Evolutionary conservation across 2,113 vertebrate species (phyloP).

Genomic region (Otus sunia): DNA sequence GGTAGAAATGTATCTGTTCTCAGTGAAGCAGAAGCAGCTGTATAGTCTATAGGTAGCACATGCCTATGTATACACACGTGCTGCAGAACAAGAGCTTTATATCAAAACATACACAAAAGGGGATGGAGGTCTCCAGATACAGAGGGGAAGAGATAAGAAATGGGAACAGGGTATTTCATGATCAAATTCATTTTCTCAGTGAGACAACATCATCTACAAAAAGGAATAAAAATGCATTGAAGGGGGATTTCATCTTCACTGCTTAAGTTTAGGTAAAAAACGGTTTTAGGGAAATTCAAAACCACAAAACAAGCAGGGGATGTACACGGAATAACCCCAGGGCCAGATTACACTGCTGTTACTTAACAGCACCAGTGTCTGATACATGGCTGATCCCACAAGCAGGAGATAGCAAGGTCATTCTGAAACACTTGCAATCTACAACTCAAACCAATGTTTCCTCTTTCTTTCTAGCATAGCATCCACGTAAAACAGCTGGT

Average conservation of each 20-base stretch:
- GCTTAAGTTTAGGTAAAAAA: not conserved
- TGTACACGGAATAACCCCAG: slow-evolving; percentile 17
- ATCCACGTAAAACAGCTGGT: not conserved
- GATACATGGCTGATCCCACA: not conserved
- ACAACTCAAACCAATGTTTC: not conserved
- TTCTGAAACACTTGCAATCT: not conserved
- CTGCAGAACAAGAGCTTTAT: not conserved
- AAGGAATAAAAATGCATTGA: not conserved
- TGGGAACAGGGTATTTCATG: not conserved
- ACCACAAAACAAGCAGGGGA: slow-evolving; percentile 1
- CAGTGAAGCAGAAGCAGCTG: not conserved
- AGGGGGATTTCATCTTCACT: not conserved
- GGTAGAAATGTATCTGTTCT: not conserved
- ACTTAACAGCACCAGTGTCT: not conserved
- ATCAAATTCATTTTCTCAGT: not conserved
- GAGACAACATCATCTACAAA: not conserved
- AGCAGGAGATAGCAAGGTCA: not conserved
- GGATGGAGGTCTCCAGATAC: not conserved
- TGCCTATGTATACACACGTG: fast-evolving
- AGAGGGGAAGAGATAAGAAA: not conserved
- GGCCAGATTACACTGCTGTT: not conserved
- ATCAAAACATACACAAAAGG: not conserved
- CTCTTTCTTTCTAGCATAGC: not conserved
- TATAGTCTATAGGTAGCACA: not conserved
- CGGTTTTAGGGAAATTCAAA: slow-evolving; percentile 35